These are phyloP conservation scores for Argyrosomus regius DNA, from an alignment of 2,797 vertebrate genomes.

Conservation along the genomic window DNA sequence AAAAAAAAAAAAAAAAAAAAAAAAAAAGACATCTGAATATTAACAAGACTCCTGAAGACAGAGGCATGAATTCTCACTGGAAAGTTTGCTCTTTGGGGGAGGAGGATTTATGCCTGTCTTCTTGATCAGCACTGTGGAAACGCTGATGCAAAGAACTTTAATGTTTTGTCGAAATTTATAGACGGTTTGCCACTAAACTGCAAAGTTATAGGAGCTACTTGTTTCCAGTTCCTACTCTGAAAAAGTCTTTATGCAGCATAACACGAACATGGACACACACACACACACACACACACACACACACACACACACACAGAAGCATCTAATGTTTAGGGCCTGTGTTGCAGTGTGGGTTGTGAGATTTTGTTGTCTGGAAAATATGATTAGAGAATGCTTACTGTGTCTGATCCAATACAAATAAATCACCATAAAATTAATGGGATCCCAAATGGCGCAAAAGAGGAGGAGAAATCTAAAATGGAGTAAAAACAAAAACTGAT, in stretches of 20 bases:
- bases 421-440: conserved; percentile 49
- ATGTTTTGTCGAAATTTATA: conserved; percentile 65
- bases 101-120: conserved; percentile 67
- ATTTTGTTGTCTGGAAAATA: conserved; percentile 51
- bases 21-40: conserved; percentile 53
- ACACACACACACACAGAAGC: conserved; percentile 9
- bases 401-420: conserved; percentile 38
- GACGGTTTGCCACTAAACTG: conserved; percentile 43
- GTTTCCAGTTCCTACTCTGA: conserved; percentile 57
- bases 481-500: conserved; percentile 30
- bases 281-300: conserved; percentile 21
- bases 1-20: background rate
- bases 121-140: conserved; percentile 65
- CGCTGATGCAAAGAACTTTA: conserved; percentile 63
- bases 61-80: conserved; percentile 35
- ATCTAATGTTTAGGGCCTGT: background rate
- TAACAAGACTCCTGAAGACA: conserved; percentile 59
- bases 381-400: conserved; percentile 33
- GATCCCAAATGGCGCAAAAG: conserved; percentile 33
- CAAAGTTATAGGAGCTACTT: conserved; percentile 51
- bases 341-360: conserved; percentile 1
- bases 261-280: conserved; percentile 41
- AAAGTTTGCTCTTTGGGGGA: conserved; percentile 56
- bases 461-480: conserved; percentile 23
- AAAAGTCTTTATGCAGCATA: conserved; percentile 41